Evolutionary conservation across 2,888 invertebrate species (phyloP).

Genomic region (Athrips mouffetella): DNA sequence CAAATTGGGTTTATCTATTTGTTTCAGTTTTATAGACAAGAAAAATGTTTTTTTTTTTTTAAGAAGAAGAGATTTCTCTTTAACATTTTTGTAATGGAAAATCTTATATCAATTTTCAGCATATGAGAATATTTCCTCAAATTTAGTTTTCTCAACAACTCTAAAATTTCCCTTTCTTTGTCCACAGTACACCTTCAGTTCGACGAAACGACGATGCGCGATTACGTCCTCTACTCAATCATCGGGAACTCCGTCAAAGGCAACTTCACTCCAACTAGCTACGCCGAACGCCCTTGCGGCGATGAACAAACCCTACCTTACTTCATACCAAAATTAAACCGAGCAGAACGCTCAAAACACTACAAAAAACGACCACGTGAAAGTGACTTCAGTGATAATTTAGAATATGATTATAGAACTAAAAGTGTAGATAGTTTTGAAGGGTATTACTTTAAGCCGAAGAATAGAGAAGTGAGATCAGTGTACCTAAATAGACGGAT

Average conservation of each 20-base stretch:
- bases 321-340: slow-evolving; percentile 56
- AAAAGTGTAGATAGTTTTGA: slow-evolving; percentile 36
- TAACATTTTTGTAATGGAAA: no score
- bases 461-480: slow-evolving; percentile 46
- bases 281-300: slow-evolving; percentile 54
- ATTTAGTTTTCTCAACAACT: background rate
- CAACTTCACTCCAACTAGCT: slow-evolving; percentile 66
- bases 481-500: slow-evolving; percentile 36
- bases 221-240: slow-evolving; percentile 63
- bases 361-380: slow-evolving; percentile 29
- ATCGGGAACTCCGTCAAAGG: slow-evolving; percentile 59
- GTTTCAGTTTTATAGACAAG: no score
- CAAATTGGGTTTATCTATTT: no score
- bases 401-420: slow-evolving; percentile 32
- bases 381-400: slow-evolving; percentile 18
- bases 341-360: slow-evolving; percentile 50
- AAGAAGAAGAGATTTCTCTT: no score
- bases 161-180: slow-evolving; percentile 26
- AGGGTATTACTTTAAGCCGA: slow-evolving; percentile 60
- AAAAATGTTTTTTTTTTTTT: no score
- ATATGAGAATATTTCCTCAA: no score
- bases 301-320: slow-evolving; percentile 53
- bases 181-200: slow-evolving; percentile 64
- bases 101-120: no score
- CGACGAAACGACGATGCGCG: slow-evolving; percentile 48